Percentiles rank a stretch among this genome's conserved stretches.
Conservation (phyloP, 2,113 vertebrate species). For the Archocentrus centrarchus region DNA sequence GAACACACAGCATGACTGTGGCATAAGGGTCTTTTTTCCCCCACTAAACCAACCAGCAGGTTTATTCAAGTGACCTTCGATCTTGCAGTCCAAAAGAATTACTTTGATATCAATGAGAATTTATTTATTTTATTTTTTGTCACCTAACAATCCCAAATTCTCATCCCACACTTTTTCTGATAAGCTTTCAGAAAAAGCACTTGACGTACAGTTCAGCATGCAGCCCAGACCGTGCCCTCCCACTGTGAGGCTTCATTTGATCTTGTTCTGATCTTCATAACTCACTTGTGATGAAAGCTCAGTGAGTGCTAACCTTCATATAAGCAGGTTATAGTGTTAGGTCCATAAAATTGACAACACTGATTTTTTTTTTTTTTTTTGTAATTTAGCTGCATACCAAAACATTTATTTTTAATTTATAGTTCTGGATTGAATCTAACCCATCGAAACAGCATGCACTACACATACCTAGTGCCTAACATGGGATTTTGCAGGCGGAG, state of each 20-base stretch:
- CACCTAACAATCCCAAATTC: background rate
- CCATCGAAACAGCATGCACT: too few relatives aligned
- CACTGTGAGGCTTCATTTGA: slow-evolving; percentile 39
- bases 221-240: background rate
- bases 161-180: background rate
- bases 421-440: too few relatives aligned
- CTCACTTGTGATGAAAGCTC: slow-evolving; percentile 47
- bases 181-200: slow-evolving; percentile 24
- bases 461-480: too few relatives aligned
- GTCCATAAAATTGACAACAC: background rate
- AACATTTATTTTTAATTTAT: too few relatives aligned
- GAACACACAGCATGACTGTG: slow-evolving; percentile 26
- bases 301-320: background rate
- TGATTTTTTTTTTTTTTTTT: too few relatives aligned
- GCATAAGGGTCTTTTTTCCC: background rate
- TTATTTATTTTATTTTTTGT: background rate
- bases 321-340: background rate
- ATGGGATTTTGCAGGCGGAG: too few relatives aligned
- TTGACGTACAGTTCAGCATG: background rate
- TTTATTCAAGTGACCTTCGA: slow-evolving; percentile 49
- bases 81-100: slow-evolving; percentile 38
- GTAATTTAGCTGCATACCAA: too few relatives aligned
- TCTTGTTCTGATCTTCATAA: slow-evolving; percentile 27
- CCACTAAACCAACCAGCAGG: background rate
- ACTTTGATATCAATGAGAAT: slow-evolving; percentile 51